Evolutionary conservation across 2,113 vertebrate genomes (phyloP), one percentile per base, ranked within the genome.

Genomic region (Elephas maximus): DNA sequence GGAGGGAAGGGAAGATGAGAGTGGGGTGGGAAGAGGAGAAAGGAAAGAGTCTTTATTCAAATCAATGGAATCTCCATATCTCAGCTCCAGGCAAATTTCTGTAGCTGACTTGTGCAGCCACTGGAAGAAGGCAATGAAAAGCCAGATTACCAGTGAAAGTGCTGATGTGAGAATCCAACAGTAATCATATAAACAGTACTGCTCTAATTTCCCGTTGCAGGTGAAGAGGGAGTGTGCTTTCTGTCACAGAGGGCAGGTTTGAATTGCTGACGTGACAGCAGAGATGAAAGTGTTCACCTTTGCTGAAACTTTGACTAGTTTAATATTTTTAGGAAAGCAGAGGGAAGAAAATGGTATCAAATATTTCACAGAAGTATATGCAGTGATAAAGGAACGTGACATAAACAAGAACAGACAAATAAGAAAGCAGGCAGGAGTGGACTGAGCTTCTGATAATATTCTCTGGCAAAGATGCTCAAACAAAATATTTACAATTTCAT

Each of bases 261-360:
- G 65, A 91, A 76, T 7, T 57, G 9, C 33, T 57, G 44, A 67
- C 45, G 51, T 63, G 67, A 53, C 23, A 63, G 2, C 8, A 24
- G 74, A 76, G 5, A 45, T 44, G 45, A 93, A 90, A n/a, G 28
- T 51, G 45, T 57, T 90, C n/a, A 83, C 63, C 79, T 79, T 62
- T 71, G 28, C 11, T 57, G 28, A 76, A 83, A 20, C 37, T 81
- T 79, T 63, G 23, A 37, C 17, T n/a, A 15, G n/a, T 28, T 92
- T 30, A 53, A 37, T 12, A 45, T 62, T 90, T 95, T 69, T 82
- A 82, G 11, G 53, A 69, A 73, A 91, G 74, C 26, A 2, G 69
- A 7, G 9, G 41, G 14, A 45, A 28, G 76, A 60, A 83, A 80
- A 78, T 41, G 8, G 9, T 69, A 18, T 90, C n/a, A 87, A 88